These are phyloP conservation scores for Dreissena polymorpha DNA, from an alignment of 1,140 invertebrate species.

Conservation along the genomic window DNA sequence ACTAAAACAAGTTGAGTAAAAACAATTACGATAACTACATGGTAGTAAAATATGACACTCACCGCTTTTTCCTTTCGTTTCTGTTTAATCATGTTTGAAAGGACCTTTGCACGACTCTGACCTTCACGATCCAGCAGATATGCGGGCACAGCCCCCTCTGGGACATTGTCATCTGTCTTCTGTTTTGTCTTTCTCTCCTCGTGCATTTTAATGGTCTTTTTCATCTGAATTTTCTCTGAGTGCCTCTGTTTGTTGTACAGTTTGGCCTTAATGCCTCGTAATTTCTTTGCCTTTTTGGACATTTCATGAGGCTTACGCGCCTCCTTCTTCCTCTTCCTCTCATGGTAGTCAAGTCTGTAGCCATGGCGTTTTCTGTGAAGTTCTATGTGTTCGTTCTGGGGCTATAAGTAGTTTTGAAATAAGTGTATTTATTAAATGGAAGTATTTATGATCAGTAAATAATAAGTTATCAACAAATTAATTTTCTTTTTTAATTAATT, in stretches of 20 bases:
- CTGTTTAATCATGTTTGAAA: constrained; percentile 99
- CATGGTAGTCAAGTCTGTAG: constrained; percentile 97
- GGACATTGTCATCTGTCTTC: constrained; percentile 87
- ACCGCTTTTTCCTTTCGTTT: constrained; percentile 99
- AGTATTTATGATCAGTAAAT: too few species aligned
- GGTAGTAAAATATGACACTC: constrained; percentile 59
- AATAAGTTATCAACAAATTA: too few species aligned
- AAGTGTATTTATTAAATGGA: too few species aligned
- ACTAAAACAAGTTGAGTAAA: too few species aligned
- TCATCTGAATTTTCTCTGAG: constrained; percentile 99
- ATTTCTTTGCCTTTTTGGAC: constrained; percentile 92
- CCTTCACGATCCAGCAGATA: constrained; percentile 98
- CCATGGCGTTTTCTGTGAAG: constrained; percentile 97
- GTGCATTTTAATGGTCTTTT: constrained; percentile 89
- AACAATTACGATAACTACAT: too few species aligned
- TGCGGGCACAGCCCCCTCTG: constrained; percentile 95
- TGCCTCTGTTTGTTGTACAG: constrained; percentile 97
- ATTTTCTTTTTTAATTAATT: too few species aligned
- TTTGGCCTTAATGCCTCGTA: constrained; percentile 98
- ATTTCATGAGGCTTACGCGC: constrained; percentile 95
- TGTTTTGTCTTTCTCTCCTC: constrained; percentile 87
- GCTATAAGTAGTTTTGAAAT: constrained; percentile 81
- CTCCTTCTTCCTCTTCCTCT: constrained; percentile 95
- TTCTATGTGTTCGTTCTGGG: constrained; percentile 99
- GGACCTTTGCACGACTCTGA: constrained; percentile 95